Evolutionary conservation across 2,888 invertebrate species (phyloP).

Genomic region (Eledona agricola): DNA sequence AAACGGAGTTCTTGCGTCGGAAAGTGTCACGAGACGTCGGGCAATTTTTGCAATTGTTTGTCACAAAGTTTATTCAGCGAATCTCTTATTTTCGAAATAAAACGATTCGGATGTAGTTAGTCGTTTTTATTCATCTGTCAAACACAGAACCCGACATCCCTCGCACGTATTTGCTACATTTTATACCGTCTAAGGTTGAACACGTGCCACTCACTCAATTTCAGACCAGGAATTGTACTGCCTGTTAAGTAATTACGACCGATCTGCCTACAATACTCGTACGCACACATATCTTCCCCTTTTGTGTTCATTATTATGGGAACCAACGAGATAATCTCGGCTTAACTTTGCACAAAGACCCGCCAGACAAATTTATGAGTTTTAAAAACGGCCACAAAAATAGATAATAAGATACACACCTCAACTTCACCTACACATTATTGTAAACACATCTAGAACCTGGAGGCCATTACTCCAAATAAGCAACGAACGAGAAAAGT

Average conservation of each 20-base stretch:
- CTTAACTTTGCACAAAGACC: conserved; percentile 27
- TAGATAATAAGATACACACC: background rate
- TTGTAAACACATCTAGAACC: conserved; percentile 1
- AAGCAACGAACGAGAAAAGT: conserved; percentile 3
- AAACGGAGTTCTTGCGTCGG: no score
- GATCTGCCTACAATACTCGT: conserved; percentile 17
- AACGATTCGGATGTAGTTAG: conserved; percentile 13
- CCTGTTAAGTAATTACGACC: conserved; percentile 25
- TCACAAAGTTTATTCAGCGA: conserved; percentile 18
- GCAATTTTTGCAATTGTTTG: conserved; percentile 16
- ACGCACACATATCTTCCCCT: conserved; percentile 14
- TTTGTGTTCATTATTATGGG: conserved; percentile 27
- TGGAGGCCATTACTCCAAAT: conserved; percentile 1
- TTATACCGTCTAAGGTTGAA: conserved; percentile 2
- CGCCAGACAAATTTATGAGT: conserved; percentile 28
- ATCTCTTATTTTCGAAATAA: conserved; percentile 14
- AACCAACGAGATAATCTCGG: conserved; percentile 25
- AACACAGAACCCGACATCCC: no score
- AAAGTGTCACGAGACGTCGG: no score
- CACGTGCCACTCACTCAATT: no score
- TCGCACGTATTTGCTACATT: no score
- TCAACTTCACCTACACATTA: background rate
- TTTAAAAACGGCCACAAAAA: conserved; percentile 5
- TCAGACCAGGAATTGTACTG: conserved; percentile 10
- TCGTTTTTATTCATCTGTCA: conserved; percentile 7